These are phyloP conservation scores for Timema cristinae DNA, from an alignment of 2,888 invertebrate genomes.

Conservation along the genomic window DNA sequence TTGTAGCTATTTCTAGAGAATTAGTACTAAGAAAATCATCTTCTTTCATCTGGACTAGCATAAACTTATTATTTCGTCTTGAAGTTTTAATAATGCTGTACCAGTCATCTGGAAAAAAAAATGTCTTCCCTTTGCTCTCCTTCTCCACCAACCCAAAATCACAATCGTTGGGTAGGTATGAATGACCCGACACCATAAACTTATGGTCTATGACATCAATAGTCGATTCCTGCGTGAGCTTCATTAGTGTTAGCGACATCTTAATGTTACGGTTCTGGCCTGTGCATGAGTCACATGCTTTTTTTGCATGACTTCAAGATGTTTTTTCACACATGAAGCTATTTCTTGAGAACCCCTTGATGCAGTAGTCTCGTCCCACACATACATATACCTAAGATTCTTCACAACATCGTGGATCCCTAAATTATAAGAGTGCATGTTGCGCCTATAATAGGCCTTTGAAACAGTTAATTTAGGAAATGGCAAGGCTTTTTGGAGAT, in stretches of 20 bases:
- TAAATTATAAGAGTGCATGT: background rate
- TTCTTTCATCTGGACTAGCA: background rate
- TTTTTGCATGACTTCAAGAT: background rate
- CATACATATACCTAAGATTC: background rate
- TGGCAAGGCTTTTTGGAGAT: background rate
- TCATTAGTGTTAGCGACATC: background rate
- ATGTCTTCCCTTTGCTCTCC: background rate
- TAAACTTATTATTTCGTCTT: background rate
- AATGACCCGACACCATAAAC: slow-evolving; percentile 7
- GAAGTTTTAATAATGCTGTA: background rate
- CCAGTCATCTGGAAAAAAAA: background rate
- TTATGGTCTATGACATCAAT: too few species aligned
- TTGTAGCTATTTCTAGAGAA: background rate
- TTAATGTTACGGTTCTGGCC: background rate
- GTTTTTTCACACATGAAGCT: background rate
- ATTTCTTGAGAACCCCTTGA: slow-evolving; percentile 2
- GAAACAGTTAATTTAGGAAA: slow-evolving; percentile 8
- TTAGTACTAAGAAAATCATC: background rate
- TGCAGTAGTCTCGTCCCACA: slow-evolving; percentile 6
- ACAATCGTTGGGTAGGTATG: slow-evolving; percentile 4
- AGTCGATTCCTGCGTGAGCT: slow-evolving; percentile 6
- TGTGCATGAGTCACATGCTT: background rate
- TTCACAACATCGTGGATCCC: slow-evolving; percentile 14
- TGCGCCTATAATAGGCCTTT: background rate
- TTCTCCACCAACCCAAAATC: slow-evolving; percentile 4